phyloP scores from a whole-genome alignment of 2,113 vertebrate genomes.

The Asarcornis scutulata region DNA sequence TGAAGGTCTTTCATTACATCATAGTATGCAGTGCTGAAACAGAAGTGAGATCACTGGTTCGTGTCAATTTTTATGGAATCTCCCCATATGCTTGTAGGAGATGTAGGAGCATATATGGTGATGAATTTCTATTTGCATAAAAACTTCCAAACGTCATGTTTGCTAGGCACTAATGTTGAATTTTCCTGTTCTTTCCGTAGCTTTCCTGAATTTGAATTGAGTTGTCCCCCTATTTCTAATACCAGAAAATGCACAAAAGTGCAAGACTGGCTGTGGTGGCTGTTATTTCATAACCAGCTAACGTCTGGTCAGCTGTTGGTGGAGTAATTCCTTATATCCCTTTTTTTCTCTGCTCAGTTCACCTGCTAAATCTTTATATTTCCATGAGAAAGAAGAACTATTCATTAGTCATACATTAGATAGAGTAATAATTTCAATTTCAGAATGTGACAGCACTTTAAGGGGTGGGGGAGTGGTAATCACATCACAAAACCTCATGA shows the following conservation, averaged over 20 bases:
- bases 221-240: background rate
- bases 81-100: background rate
- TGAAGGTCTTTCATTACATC: background rate
- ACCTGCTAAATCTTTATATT: background rate
- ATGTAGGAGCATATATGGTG: too few relatives aligned
- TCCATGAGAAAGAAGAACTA: background rate
- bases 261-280: too few relatives aligned
- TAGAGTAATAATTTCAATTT: background rate
- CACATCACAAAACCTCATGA: background rate
- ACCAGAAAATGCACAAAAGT: background rate
- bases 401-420: background rate
- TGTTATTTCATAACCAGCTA: background rate
- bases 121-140: background rate
- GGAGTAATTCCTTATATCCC: background rate
- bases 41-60: background rate
- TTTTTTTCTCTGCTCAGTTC: background rate
- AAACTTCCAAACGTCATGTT: background rate
- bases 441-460: background rate
- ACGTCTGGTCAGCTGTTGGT: background rate
- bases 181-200: background rate
- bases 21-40: background rate
- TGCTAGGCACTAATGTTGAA: background rate
- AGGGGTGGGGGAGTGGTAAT: background rate
- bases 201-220: background rate
- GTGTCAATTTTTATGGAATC: background rate